Conservation (phyloP, 35 echinoderm and acorn worm species). For the Ophioderma brevispina region DNA sequence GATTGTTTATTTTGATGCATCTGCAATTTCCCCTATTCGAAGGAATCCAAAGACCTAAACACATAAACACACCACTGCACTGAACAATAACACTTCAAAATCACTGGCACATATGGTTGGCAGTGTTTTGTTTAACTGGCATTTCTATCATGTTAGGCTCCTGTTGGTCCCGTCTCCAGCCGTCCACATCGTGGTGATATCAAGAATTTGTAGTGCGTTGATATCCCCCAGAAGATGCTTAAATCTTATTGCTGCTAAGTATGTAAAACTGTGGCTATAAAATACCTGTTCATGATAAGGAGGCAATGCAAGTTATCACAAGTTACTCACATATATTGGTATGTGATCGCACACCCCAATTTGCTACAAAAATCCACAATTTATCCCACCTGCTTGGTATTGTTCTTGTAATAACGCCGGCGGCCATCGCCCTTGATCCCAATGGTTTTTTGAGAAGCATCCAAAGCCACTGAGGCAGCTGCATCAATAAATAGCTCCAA, state of each 20-base stretch:
- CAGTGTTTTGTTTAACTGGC: too few relatives aligned
- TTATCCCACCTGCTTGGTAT: neutral
- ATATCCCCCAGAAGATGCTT: neutral
- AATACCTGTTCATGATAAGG: neutral
- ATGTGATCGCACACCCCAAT: neutral
- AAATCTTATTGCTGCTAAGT: neutral
- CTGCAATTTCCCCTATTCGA: too few relatives aligned
- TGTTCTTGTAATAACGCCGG: neutral
- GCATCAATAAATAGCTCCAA: too few relatives aligned
- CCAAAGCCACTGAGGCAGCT: slow-evolving; percentile 23
- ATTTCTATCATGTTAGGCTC: too few relatives aligned
- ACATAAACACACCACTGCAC: too few relatives aligned
- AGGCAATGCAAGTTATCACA: neutral
- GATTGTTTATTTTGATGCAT: too few relatives aligned
- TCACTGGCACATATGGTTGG: too few relatives aligned
- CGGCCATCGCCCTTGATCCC: neutral
- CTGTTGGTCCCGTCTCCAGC: too few relatives aligned
- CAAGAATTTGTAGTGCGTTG: neutral
- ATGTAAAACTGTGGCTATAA: neutral
- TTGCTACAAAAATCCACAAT: neutral
- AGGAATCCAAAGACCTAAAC: too few relatives aligned
- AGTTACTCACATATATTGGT: neutral
- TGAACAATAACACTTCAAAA: too few relatives aligned
- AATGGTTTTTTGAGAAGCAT: neutral
- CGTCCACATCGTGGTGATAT: neutral